A percentile compares a stretch with the other conserved stretches of the same genome.
Conservation (phyloP, 1,140 invertebrate genomes). For the Zelostemma sp. region DNA sequence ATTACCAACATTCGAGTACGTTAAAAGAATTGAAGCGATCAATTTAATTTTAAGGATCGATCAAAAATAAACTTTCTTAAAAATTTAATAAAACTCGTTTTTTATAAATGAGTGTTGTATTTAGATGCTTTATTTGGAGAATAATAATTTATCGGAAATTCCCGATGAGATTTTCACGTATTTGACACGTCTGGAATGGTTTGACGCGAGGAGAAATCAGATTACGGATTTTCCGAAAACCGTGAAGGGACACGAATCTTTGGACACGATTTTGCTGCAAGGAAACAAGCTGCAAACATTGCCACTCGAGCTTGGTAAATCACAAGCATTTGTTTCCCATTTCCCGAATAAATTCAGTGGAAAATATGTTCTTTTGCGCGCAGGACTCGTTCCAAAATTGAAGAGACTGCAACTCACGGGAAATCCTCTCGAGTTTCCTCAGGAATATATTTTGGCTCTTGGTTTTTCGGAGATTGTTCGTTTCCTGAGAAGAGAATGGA, state of each 20-base stretch:
- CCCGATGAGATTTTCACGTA: slow-evolving; percentile 70
- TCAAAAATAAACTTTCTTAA: slow-evolving; percentile 6
- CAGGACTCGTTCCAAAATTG: slow-evolving; percentile 63
- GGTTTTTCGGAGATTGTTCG: slow-evolving; percentile 65
- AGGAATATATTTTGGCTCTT: slow-evolving; percentile 63
- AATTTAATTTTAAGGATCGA: slow-evolving; percentile 13
- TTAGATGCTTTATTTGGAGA: slow-evolving; percentile 73
- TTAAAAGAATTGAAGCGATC: not conserved
- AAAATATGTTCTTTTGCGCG: slow-evolving; percentile 10
- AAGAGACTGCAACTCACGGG: slow-evolving; percentile 59
- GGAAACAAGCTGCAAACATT: slow-evolving; percentile 71
- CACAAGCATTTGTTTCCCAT: not conserved
- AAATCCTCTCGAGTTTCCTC: slow-evolving; percentile 71
- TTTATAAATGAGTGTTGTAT: slow-evolving; percentile 23
- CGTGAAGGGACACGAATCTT: slow-evolving; percentile 68
- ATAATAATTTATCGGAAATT: slow-evolving; percentile 68
- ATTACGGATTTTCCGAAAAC: slow-evolving; percentile 68
- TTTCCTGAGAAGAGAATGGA: slow-evolving; percentile 69
- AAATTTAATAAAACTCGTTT: slow-evolving; percentile 5
- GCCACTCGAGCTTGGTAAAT: slow-evolving; percentile 71
- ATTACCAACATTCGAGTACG: slow-evolving; percentile 46
- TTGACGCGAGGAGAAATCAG: slow-evolving; percentile 73
- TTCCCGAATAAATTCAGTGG: no score
- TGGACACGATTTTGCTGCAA: slow-evolving; percentile 73
- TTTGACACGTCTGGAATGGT: slow-evolving; percentile 70